These are phyloP conservation scores for Decapterus maruadsi DNA, from an alignment of 2,797 vertebrate genomes.

Conservation along the genomic window DNA sequence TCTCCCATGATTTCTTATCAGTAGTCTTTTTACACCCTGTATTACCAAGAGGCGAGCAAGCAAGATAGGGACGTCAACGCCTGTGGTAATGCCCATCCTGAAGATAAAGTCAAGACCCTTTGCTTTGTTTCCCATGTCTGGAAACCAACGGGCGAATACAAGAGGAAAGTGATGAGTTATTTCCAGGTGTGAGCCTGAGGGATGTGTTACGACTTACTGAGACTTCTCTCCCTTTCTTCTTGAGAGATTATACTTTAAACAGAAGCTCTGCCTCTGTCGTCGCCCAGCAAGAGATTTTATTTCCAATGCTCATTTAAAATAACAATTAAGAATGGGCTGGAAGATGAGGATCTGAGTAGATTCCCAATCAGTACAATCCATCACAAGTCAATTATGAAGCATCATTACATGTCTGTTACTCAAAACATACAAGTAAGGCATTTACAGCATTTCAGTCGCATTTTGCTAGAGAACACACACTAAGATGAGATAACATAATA, in stretches of 20 bases:
- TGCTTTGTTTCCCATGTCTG: conserved; percentile 73
- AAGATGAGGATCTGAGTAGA: background rate
- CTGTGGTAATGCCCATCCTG: conserved; percentile 81
- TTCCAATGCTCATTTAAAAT: conserved; percentile 9
- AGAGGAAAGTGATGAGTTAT: conserved; percentile 69
- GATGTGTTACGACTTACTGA: conserved; percentile 44
- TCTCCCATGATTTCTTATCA: conserved; percentile 64
- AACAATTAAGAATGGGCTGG: background rate
- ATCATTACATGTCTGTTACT: background rate
- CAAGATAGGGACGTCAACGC: conserved; percentile 72
- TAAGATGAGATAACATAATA: background rate
- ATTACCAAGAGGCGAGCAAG: conserved; percentile 40
- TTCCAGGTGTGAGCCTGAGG: conserved; percentile 72
- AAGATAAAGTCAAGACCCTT: conserved; percentile 70
- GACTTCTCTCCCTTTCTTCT: conserved; percentile 33
- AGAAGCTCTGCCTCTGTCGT: background rate
- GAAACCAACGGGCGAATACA: conserved; percentile 14
- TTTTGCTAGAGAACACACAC: background rate
- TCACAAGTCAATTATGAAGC: background rate
- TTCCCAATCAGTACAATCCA: background rate
- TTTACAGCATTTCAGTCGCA: background rate
- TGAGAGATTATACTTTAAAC: conserved; percentile 29
- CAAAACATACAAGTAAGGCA: background rate
- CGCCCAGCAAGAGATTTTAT: conserved; percentile 6
- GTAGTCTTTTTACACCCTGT: conserved; percentile 71